Percentiles rank a stretch among this genome's conserved stretches.
Evolutionary conservation across 2,113 vertebrate species (phyloP).

Genomic region (Corythoichthys intestinalis): DNA sequence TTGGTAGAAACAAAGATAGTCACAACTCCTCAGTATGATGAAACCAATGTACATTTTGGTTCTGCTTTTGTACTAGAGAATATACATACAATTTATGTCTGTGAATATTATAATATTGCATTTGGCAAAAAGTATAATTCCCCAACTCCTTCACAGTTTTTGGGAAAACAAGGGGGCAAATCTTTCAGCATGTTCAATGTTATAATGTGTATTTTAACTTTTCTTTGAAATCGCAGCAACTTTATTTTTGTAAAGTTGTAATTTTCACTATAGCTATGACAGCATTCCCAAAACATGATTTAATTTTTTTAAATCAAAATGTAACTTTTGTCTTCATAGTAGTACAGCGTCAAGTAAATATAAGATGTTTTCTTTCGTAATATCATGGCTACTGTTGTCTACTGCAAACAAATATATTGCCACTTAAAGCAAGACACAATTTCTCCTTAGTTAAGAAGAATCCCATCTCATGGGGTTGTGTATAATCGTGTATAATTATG

Average conservation of each 20-base stretch:
- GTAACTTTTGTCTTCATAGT: background rate
- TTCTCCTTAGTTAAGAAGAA: background rate
- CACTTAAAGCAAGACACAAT: background rate
- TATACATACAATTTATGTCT: no score
- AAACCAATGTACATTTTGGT: no score
- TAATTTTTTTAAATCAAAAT: background rate
- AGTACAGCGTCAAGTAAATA: background rate
- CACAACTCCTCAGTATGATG: no score
- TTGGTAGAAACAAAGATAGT: no score
- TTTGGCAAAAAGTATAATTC: no score
- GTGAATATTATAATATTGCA: no score
- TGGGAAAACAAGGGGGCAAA: no score
- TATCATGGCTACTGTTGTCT: background rate
- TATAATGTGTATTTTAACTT: no score
- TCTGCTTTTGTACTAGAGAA: no score
- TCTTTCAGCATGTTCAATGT: no score
- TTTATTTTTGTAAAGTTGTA: background rate
- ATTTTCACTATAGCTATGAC: background rate
- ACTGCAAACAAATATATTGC: background rate
- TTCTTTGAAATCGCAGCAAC: background rate
- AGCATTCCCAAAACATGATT: background rate
- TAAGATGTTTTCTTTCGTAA: background rate
- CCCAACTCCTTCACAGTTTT: no score
- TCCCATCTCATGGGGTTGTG: background rate
- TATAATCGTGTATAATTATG: background rate